Base-by-base conservation (phyloP, 2,113 vertebrate species). In the Piprites chloris region DNA sequence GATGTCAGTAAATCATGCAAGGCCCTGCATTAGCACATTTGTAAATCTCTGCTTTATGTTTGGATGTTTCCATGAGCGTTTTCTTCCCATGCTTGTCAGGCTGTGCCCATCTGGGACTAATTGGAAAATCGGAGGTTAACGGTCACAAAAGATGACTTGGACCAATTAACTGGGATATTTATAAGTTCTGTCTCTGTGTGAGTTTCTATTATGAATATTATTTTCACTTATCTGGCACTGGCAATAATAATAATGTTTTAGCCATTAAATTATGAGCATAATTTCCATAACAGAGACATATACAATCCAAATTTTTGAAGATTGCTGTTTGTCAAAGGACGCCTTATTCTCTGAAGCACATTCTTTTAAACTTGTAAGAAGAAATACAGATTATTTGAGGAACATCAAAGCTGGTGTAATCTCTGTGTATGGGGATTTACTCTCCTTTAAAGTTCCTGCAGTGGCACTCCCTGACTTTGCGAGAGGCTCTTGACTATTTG, bases 121-220 rank as follows among this genome's bases (percentile, higher is more conserved):
- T 96, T 84, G 85, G 82, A 62, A 95, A 96, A 89, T 68, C 50
- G 58, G 80, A 96, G 91, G 89, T 97, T 95, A 94, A 89, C 90
- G 81, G 89, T 97, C 90, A 96, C 71, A 90, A 62, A 91, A 85
- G 42, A 93, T 94, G 55, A 79, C 71, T 96, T 67, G 37, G 88
- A n/a, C 75, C 93, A 95, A 90, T 97, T 96, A 95, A 91, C 46
- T 85, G 77, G 75, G 88, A 80, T 94, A 90, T 94, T 87, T 93
- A 80, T 79, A 82, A 85, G 26, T 77, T 92, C 46, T 63, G 26
- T 94, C 59, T 95, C 65, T 77, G 11, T 41, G 52, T 83, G 66
- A 37, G 50, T 59, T 92, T 87, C 47, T 42, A 11, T 69, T 95
- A 65, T 87, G 95, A 91, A 81, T 94, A 56, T 20, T 92, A 69